These are phyloP conservation scores for Acrossocheilus fasciatus DNA, from an alignment of 2,797 vertebrate species.

Conservation along the genomic window DNA sequence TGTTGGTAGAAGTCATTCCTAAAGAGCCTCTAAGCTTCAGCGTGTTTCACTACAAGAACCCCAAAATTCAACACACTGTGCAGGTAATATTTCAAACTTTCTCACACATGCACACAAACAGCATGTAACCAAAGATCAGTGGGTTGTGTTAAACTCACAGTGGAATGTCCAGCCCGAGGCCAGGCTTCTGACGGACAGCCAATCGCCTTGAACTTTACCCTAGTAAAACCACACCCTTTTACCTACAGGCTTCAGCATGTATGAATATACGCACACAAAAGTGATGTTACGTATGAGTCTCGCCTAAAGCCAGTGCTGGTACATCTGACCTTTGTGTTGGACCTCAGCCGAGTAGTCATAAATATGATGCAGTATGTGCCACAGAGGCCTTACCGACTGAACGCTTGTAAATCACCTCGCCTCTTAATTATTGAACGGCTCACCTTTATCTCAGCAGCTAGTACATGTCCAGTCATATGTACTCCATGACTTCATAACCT, in stretches of 20 bases:
- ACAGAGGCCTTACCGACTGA: not conserved
- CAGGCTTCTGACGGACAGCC: constrained; percentile 46
- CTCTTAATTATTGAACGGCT: not conserved
- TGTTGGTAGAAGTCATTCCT: constrained; percentile 97
- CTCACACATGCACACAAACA: constrained; percentile 43
- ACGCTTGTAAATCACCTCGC: not conserved
- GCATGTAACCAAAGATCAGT: constrained; percentile 28
- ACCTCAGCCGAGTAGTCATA: constrained; percentile 24
- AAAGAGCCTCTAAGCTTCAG: constrained; percentile 98
- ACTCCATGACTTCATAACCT: not conserved
- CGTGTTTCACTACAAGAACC: constrained; percentile 98
- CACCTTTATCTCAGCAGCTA: not conserved
- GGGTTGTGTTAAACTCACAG: constrained; percentile 16
- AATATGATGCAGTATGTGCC: constrained; percentile 23
- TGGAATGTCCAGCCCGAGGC: constrained; percentile 55
- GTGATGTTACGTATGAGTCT: constrained; percentile 16
- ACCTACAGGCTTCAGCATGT: constrained; percentile 66
- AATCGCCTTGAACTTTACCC: constrained; percentile 45
- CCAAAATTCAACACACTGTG: constrained; percentile 97
- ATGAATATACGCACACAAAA: constrained; percentile 17
- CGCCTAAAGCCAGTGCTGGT: constrained; percentile 33
- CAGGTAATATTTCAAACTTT: constrained; percentile 82
- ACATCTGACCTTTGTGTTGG: constrained; percentile 53
- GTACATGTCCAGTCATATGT: constrained; percentile 3
- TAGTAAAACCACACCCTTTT: constrained; percentile 49